A percentile compares a stretch with the other conserved stretches of the same genome.
Conservation (phyloP, 2,113 vertebrate genomes). For the Osmerus mordax region DNA sequence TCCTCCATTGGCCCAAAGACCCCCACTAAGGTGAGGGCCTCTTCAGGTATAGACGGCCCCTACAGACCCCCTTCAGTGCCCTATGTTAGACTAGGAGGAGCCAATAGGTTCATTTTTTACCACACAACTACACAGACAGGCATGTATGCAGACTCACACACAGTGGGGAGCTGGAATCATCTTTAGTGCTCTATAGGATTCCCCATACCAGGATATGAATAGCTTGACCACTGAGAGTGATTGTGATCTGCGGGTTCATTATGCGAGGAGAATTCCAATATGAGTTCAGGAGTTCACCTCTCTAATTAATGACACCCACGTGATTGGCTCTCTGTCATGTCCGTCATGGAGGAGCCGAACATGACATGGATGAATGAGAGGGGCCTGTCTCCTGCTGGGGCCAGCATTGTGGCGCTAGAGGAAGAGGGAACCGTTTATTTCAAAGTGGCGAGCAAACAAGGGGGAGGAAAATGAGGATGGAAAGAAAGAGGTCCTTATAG, state of each 20-base stretch:
- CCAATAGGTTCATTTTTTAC: conserved; percentile 21
- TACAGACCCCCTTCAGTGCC: neutral
- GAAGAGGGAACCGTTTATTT: neutral
- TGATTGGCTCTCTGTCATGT: conserved; percentile 11
- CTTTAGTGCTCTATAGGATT: conserved; percentile 8
- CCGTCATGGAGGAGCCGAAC: conserved; percentile 1
- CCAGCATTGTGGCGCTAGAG: conserved; percentile 3
- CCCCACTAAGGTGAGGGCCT: conserved; percentile 66
- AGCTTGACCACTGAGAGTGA: conserved; percentile 31
- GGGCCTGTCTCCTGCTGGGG: conserved; percentile 30
- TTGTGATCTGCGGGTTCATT: conserved; percentile 38
- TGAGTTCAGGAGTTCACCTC: conserved; percentile 56
- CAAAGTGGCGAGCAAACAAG: neutral
- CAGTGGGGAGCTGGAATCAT: conserved; percentile 17
- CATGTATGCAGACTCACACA: neutral
- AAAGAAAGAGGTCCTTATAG: neutral
- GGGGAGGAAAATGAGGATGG: neutral
- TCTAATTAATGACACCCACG: conserved; percentile 48
- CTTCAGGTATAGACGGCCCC: neutral
- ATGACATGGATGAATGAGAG: conserved; percentile 10
- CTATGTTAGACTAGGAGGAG: conserved; percentile 7
- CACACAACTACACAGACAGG: neutral
- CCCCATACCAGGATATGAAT: neutral
- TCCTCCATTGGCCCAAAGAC: conserved; percentile 50
- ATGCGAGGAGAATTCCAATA: conserved; percentile 37